These are phyloP conservation scores for Orthonevra nobilis DNA, from an alignment of 2,888 invertebrate species.

Conservation along the genomic window DNA sequence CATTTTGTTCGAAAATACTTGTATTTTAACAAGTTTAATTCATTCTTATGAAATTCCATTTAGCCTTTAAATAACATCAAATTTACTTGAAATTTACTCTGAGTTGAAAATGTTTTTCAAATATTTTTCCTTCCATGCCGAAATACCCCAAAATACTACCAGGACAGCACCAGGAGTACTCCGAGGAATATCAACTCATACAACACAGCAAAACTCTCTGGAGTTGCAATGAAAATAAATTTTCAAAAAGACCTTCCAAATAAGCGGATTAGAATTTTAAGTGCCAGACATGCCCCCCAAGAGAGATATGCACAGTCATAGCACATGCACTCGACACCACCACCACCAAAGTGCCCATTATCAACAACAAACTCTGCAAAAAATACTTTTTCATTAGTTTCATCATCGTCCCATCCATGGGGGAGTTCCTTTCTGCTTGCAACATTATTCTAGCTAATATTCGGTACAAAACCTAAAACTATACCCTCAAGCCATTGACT, in stretches of 20 bases:
- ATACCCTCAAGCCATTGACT: neutral
- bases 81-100: too few relatives aligned
- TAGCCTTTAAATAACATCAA: too few relatives aligned
- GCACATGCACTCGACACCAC: constrained; percentile 3
- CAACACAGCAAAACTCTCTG: too few relatives aligned
- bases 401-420: neutral
- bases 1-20: too few relatives aligned
- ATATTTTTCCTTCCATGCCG: too few relatives aligned
- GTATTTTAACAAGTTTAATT: too few relatives aligned
- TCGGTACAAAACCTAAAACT: neutral
- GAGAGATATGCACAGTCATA: neutral
- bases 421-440: constrained; percentile 6
- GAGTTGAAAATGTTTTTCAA: too few relatives aligned
- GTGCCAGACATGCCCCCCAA: neutral
- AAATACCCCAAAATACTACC: too few relatives aligned
- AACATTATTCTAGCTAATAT: constrained; percentile 43
- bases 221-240: neutral
- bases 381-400: constrained; percentile 36
- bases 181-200: too few relatives aligned
- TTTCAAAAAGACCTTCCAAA: neutral
- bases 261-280: constrained; percentile 1
- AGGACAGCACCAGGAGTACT: too few relatives aligned
- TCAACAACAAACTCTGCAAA: constrained; percentile 29
- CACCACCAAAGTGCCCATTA: constrained; percentile 12
- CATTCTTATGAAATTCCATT: too few relatives aligned